These are phyloP conservation scores for Congeria kusceri DNA, from an alignment of 2,888 invertebrate species.

Conservation along the genomic window DNA sequence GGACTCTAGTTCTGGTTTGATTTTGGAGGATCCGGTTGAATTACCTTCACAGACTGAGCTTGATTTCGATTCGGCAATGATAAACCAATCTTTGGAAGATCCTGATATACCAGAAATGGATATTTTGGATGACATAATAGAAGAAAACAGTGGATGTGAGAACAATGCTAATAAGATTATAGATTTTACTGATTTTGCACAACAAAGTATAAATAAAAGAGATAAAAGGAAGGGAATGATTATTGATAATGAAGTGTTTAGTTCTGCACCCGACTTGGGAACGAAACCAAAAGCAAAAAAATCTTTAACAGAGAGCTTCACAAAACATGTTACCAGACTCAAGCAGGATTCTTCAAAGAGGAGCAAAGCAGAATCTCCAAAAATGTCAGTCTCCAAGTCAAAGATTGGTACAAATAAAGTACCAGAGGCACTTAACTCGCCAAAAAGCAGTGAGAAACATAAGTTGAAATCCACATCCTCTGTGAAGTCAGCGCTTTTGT, in stretches of 20 bases:
- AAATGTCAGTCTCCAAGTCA: background rate
- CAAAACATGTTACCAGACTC: background rate
- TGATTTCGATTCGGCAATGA: slow-evolving; percentile 15
- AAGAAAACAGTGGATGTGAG: slow-evolving; percentile 1
- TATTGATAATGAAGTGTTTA: slow-evolving; percentile 1
- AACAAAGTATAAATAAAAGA: background rate
- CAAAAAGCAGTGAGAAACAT: background rate
- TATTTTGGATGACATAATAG: slow-evolving; percentile 24
- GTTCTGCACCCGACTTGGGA: background rate
- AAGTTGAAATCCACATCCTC: slow-evolving; percentile 34
- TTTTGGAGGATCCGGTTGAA: too few relatives aligned
- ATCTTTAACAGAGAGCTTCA: background rate
- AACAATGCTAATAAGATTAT: background rate
- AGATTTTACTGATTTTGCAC: background rate
- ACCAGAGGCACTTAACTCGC: background rate
- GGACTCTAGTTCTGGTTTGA: too few relatives aligned
- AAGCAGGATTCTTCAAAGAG: background rate
- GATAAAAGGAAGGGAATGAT: slow-evolving; percentile 1
- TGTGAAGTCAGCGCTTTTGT: slow-evolving; percentile 52
- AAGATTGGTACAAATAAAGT: background rate
- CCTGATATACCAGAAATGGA: slow-evolving; percentile 21
- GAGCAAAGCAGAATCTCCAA: background rate
- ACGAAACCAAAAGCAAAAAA: slow-evolving; percentile 23
- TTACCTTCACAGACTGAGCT: background rate
- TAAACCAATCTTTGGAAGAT: slow-evolving; percentile 21